Conservation (phyloP, 1,140 invertebrate species). For the Trachymyrmex cornetzi region DNA sequence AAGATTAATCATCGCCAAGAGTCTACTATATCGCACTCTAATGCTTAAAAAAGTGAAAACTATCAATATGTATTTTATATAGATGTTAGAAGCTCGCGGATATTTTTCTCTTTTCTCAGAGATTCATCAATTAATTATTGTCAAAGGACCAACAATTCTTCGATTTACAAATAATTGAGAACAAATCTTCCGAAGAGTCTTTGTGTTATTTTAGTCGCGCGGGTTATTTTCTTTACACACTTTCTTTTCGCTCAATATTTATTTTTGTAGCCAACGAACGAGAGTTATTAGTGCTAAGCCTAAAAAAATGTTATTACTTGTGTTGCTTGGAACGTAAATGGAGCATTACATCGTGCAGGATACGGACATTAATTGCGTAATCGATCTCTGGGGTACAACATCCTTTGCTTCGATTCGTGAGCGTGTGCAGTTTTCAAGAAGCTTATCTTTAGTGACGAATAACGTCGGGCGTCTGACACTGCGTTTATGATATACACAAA, state of each 20-base stretch:
- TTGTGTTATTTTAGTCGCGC: background rate
- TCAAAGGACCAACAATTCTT: background rate
- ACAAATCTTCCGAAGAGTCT: background rate
- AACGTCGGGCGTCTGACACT: conserved; percentile 63
- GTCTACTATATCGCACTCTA: conserved; percentile 8
- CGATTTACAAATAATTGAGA: background rate
- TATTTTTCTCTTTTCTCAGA: background rate
- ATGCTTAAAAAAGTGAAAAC: background rate
- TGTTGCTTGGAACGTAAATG: conserved; percentile 16
- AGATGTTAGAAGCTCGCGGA: background rate
- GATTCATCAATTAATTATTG: conserved; percentile 15
- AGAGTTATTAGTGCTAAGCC: background rate
- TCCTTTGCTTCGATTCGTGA: conserved; percentile 65
- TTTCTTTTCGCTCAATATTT: background rate
- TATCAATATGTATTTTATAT: conserved; percentile 9
- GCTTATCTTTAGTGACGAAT: conserved; percentile 71
- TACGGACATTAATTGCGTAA: conserved; percentile 73
- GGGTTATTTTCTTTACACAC: background rate
- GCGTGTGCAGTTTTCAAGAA: conserved; percentile 71
- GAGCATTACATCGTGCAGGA: conserved; percentile 60
- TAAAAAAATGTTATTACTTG: background rate
- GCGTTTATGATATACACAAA: conserved; percentile 17
- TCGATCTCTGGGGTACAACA: conserved; percentile 29
- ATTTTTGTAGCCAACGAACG: background rate
- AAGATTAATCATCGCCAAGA: conserved; percentile 60